phyloP scores from a whole-genome alignment of 2,113 vertebrate genomes.

The Tetrax tetrax region DNA sequence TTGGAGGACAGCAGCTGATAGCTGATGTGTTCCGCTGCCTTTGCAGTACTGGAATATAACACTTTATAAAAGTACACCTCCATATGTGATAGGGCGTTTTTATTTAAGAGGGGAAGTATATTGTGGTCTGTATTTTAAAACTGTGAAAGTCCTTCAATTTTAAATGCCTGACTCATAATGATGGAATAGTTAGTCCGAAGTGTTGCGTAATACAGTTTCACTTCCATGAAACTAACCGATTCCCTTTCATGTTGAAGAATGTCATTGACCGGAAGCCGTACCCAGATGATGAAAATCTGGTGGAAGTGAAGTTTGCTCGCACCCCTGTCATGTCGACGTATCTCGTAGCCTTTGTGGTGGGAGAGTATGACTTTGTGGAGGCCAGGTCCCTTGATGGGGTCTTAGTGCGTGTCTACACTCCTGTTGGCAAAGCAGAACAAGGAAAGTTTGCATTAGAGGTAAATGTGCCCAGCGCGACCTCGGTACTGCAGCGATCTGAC shows the following conservation, averaged over 20 bases:
- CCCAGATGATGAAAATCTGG: constrained; percentile 89
- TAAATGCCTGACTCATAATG: background rate
- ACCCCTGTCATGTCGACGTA: constrained; percentile 97
- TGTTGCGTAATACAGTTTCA: background rate
- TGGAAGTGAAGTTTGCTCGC: constrained; percentile 94
- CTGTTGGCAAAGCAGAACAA: constrained; percentile 94
- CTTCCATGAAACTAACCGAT: background rate
- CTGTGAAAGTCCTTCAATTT: background rate
- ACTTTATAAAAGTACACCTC: background rate
- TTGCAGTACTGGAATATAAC: too few species aligned
- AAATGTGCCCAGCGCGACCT: constrained; percentile 57
- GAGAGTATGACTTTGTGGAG: constrained; percentile 97
- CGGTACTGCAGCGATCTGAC: background rate
- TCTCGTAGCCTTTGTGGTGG: constrained; percentile 96
- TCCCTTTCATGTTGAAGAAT: constrained; percentile 76
- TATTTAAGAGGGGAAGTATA: background rate
- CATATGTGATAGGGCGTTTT: too few species aligned
- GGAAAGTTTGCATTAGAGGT: constrained; percentile 98
- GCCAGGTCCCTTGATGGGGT: constrained; percentile 90
- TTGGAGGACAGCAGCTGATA: background rate
- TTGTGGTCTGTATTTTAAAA: background rate
- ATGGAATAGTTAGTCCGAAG: background rate
- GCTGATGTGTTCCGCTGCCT: background rate
- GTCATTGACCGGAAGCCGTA: constrained; percentile 90
- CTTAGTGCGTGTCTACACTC: constrained; percentile 93